A percentile compares a stretch with the other conserved stretches of the same genome.
Conservation (phyloP, 2,888 invertebrate species). For the Glyphotaelius pellucidus region DNA sequence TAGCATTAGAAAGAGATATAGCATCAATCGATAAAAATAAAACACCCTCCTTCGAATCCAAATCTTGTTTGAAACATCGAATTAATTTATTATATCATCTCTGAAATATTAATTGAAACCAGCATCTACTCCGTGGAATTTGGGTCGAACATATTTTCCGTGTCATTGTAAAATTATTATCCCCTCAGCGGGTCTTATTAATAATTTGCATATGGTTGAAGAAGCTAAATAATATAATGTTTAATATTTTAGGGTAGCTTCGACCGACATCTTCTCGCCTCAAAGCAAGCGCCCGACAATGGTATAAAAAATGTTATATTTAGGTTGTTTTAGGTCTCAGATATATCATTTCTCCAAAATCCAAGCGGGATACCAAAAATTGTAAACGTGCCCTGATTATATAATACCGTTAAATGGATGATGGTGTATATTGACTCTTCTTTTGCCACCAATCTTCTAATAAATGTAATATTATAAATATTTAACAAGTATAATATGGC, state of each 20-base stretch:
- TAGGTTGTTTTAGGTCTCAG: conserved; percentile 35
- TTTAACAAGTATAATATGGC: too few relatives aligned
- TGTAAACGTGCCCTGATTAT: conserved; percentile 24
- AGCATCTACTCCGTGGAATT: background rate
- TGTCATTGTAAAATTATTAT: conserved; percentile 66
- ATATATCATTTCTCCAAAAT: conserved; percentile 36
- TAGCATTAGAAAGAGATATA: background rate
- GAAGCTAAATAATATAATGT: conserved; percentile 19
- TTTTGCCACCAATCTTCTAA: too few relatives aligned
- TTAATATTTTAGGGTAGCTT: conserved; percentile 16
- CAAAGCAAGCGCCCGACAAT: conserved; percentile 54
- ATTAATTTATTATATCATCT: background rate
- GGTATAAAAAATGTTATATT: background rate
- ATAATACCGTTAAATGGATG: conserved; percentile 19
- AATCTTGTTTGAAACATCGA: background rate
- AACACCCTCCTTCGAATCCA: background rate
- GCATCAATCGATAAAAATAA: background rate
- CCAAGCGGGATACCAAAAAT: conserved; percentile 39
- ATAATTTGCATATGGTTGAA: conserved; percentile 61
- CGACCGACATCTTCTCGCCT: conserved; percentile 27
- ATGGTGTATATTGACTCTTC: background rate
- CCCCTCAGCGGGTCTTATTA: conserved; percentile 62
- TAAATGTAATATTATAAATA: too few relatives aligned
- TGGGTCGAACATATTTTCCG: conserved; percentile 54
- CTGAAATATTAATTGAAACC: conserved; percentile 7